Evolutionary conservation across 2,888 invertebrate genomes (phyloP).

Genomic region (Lissocephala sabroskyi): DNA sequence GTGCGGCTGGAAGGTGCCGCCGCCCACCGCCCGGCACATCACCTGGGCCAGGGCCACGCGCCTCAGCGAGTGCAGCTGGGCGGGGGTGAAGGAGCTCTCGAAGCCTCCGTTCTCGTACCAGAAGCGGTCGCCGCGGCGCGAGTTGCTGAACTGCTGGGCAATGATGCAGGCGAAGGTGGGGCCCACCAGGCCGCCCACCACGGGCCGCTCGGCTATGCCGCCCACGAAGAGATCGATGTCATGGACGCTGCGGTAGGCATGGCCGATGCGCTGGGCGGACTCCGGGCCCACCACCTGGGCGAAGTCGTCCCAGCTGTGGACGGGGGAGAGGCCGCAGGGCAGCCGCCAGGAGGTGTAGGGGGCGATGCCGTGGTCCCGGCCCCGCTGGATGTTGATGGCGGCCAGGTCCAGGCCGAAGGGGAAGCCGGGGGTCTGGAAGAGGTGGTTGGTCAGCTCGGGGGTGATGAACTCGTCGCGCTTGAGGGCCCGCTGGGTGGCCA

Average conservation of each 20-base stretch:
- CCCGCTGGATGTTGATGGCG: conserved; percentile 89
- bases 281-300: conserved; percentile 77
- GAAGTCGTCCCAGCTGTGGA: conserved; percentile 81
- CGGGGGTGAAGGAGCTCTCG: conserved; percentile 83
- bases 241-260: conserved; percentile 80
- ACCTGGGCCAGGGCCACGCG: conserved; percentile 82
- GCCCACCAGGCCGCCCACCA: conserved; percentile 83
- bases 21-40: conserved; percentile 71
- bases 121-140: conserved; percentile 85
- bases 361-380: conserved; percentile 89
- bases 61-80: conserved; percentile 83
- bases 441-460: conserved; percentile 85
- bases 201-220: conserved; percentile 84
- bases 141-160: conserved; percentile 86
- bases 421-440: conserved; percentile 82
- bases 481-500: conserved; percentile 84
- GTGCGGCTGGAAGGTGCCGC: conserved; percentile 72
- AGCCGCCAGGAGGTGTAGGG: conserved; percentile 85
- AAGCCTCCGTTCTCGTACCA: conserved; percentile 88
- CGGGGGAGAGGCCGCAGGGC: conserved; percentile 82
- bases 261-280: conserved; percentile 77
- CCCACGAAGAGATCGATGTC: conserved; percentile 90
- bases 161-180: conserved; percentile 92
- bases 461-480: conserved; percentile 87
- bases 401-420: conserved; percentile 89